Evolutionary conservation across 2,797 vertebrate species (phyloP).

Genomic region (Tokudaia muenninki): DNA sequence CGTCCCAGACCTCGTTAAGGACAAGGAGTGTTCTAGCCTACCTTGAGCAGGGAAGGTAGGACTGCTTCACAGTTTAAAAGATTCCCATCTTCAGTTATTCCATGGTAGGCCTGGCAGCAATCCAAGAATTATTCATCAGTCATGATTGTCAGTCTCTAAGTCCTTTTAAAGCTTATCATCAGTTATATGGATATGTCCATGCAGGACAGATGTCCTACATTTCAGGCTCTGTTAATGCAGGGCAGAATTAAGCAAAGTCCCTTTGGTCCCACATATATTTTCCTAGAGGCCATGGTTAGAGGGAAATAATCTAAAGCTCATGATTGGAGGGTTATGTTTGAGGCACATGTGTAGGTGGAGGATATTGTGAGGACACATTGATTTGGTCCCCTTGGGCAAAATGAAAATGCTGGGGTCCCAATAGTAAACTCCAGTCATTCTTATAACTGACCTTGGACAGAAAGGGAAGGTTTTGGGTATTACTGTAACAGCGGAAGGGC

Average conservation of each 20-base stretch:
- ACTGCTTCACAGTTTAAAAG: too few species aligned
- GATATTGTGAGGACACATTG: accelerated
- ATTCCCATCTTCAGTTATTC: too few species aligned
- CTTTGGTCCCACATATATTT: neutral
- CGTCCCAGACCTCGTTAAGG: too few species aligned
- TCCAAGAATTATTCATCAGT: too few species aligned
- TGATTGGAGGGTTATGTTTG: too few species aligned
- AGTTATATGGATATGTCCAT: neutral
- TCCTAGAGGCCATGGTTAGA: too few species aligned
- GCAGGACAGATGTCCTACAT: neutral
- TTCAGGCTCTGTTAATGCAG: neutral
- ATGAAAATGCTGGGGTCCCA: neutral
- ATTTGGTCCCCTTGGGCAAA: neutral
- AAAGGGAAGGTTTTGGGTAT: accelerated
- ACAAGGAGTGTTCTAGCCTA: too few species aligned
- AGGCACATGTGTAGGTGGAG: too few species aligned
- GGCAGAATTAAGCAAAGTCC: neutral
- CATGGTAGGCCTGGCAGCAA: too few species aligned
- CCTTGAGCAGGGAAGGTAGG: too few species aligned
- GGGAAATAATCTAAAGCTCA: neutral
- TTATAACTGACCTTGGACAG: neutral
- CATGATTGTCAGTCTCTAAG: too few species aligned
- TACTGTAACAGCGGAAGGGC: neutral
- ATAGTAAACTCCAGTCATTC: neutral
- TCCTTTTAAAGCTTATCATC: too few species aligned